Evolutionary conservation across 1,140 invertebrate species (phyloP).

Genomic region (Lethrus apterus): DNA sequence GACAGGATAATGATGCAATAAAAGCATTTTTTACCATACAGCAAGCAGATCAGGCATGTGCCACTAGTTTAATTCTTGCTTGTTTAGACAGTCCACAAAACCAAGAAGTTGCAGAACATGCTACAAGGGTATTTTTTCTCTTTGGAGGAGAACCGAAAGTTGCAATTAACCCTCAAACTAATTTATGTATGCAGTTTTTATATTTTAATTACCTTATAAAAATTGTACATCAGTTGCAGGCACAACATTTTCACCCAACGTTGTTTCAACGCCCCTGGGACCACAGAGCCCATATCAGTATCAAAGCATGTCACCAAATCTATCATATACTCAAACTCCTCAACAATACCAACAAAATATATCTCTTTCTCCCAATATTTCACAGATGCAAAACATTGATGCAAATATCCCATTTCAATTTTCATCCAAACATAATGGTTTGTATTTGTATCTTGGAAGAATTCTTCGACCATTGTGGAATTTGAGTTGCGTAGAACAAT

Average conservation of each 20-base stretch:
- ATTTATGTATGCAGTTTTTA: conserved; percentile 25
- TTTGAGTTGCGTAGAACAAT: conserved; percentile 60
- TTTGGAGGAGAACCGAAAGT: conserved; percentile 72
- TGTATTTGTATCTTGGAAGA: conserved; percentile 84
- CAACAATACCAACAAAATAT: conserved; percentile 7
- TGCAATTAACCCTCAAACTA: conserved; percentile 21
- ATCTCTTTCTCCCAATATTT: conserved; percentile 4
- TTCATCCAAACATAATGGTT: conserved; percentile 85
- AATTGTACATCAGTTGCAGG: conserved; percentile 23
- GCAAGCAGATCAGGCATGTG: conserved; percentile 79
- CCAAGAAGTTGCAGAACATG: conserved; percentile 74
- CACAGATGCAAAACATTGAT: conserved; percentile 9
- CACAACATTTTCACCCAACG: conserved; percentile 32
- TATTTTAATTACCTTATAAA: background rate
- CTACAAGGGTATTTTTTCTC: conserved; percentile 84
- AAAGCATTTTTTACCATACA: conserved; percentile 80
- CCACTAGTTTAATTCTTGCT: conserved; percentile 78
- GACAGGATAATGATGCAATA: conserved; percentile 76
- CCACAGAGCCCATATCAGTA: conserved; percentile 8
- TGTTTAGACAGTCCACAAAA: conserved; percentile 63
- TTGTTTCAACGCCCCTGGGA: conserved; percentile 34
- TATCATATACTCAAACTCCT: conserved; percentile 11
- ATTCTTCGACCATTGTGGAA: conserved; percentile 80
- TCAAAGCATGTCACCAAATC: background rate
- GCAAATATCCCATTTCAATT: conserved; percentile 44